Evolutionary conservation across 2,888 invertebrate genomes (phyloP).

Genomic region (Lucinisca nassula): DNA sequence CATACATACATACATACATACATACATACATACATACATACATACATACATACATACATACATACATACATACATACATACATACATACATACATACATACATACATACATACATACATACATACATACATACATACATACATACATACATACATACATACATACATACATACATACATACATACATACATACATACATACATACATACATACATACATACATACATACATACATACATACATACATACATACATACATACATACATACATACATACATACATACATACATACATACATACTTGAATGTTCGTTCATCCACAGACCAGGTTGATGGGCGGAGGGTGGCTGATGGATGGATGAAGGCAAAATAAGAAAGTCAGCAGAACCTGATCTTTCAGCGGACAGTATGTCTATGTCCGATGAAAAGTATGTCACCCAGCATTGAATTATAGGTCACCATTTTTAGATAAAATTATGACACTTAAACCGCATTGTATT

Average conservation of each 20-base stretch:
- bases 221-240: neutral
- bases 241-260: neutral
- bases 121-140: slow-evolving; percentile 26
- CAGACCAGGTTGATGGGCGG: neutral
- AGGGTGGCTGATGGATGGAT: too few species aligned
- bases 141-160: slow-evolving; percentile 26
- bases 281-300: neutral
- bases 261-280: neutral
- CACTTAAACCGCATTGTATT: neutral
- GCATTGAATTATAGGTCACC: neutral
- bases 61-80: neutral
- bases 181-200: slow-evolving; percentile 3
- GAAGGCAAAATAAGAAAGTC: neutral
- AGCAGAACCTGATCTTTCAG: too few species aligned
- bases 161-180: neutral
- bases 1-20: neutral
- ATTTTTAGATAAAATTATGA: neutral
- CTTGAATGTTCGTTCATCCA: neutral
- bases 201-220: slow-evolving; percentile 15
- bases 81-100: neutral
- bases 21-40: neutral
- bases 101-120: slow-evolving; percentile 13
- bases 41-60: neutral
- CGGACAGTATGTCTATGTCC: neutral
- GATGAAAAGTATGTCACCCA: neutral